Evolutionary conservation across 2,113 vertebrate genomes (phyloP).

Genomic region (Hemibagrus wyckioides): DNA sequence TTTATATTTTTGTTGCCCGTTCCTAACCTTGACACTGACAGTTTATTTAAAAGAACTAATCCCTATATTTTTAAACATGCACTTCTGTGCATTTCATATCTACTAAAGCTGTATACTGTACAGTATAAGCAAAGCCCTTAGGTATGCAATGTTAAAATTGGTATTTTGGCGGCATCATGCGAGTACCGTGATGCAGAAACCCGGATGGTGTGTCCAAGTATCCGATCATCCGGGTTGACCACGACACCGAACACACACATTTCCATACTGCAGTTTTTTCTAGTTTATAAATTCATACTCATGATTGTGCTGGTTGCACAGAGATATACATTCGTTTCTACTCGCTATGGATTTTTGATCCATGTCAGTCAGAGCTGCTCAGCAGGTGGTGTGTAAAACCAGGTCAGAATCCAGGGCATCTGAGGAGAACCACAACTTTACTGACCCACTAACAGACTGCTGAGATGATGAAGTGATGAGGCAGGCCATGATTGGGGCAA

Average conservation of each 20-base stretch:
- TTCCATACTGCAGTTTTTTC: not conserved
- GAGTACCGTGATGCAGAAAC: not conserved
- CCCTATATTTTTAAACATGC: not conserved
- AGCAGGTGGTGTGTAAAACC: slow-evolving; percentile 22
- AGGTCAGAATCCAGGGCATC: slow-evolving; percentile 21
- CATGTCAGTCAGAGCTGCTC: slow-evolving; percentile 32
- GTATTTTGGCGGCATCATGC: not conserved
- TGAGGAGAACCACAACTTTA: slow-evolving; percentile 5
- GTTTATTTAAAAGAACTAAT: not conserved
- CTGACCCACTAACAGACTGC: slow-evolving; percentile 22
- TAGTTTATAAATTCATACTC: not conserved
- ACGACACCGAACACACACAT: not conserved
- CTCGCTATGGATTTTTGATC: slow-evolving; percentile 43
- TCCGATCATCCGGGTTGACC: not conserved
- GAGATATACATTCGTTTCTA: not conserved
- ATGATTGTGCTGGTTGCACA: not conserved
- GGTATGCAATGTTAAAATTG: not conserved
- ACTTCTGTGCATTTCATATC: not conserved
- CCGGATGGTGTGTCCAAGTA: not conserved
- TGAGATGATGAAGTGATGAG: not conserved
- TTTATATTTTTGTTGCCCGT: not conserved
- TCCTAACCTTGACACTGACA: not conserved
- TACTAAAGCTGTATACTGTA: not conserved
- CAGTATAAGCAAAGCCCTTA: not conserved
- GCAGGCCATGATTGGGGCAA: not conserved